Conservation (phyloP, 2,888 invertebrate species). For the Drosophila paramelanica region DNA sequence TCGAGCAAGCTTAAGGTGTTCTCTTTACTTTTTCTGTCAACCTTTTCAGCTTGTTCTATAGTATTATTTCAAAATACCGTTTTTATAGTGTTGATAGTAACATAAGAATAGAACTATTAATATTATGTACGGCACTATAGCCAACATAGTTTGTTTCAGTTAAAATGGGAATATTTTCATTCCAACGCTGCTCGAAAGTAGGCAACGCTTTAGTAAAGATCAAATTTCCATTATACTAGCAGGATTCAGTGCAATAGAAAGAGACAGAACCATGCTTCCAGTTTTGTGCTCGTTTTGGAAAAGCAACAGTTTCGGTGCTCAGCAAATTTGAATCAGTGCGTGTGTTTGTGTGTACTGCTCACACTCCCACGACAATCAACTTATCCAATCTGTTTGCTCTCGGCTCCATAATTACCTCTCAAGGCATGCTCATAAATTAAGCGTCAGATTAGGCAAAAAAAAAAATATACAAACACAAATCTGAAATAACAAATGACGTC, state of each 20-base stretch:
- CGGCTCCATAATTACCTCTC: slow-evolving; percentile 46
- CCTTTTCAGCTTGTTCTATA: no score
- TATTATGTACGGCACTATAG: background rate
- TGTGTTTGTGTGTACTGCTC: slow-evolving; percentile 4
- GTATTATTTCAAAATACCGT: no score
- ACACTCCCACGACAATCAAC: slow-evolving; percentile 49
- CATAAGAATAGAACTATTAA: background rate
- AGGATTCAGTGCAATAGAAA: background rate
- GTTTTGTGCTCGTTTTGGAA: background rate
- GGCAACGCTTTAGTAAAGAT: slow-evolving; percentile 1
- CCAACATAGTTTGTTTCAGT: no score
- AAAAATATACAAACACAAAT: slow-evolving; percentile 14
- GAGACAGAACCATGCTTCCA: background rate
- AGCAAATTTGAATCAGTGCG: background rate
- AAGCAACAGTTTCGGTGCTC: slow-evolving; percentile 21
- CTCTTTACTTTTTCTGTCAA: no score
- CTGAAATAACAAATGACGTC: slow-evolving; percentile 54
- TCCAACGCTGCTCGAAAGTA: background rate
- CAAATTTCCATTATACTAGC: background rate
- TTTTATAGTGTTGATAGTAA: background rate
- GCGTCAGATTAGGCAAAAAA: slow-evolving; percentile 53
- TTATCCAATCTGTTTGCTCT: slow-evolving; percentile 36
- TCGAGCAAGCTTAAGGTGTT: no score
- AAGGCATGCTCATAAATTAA: slow-evolving; percentile 54
- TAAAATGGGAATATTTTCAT: background rate